Evolutionary conservation across 2,888 invertebrate genomes (phyloP), one percentile per base, ranked within the genome.

Genomic region (Hydrotaea diabolus): DNA sequence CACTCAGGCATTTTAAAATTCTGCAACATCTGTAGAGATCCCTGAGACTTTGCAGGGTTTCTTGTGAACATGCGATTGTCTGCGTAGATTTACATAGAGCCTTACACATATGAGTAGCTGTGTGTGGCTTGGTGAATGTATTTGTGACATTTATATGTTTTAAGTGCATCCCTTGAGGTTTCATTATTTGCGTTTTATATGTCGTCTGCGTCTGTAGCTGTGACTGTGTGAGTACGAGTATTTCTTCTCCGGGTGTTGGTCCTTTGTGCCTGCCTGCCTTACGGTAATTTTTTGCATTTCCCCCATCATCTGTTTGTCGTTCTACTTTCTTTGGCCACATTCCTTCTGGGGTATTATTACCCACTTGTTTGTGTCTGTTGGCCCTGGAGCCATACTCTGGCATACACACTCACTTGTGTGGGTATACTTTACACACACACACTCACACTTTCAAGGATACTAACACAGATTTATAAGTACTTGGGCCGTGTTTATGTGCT

Each of bases 141-240:
- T 73, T 82, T 79, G 85, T 77, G 74, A 79, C 77, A 80, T 85
- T 79, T 82, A 85, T 73, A 85, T 62, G 77, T 23, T 80, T 82
- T 85, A 85, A 85, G 85, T 85, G 82, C 85, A 82, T 85, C 82
- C 82, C 85, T 85, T 79, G 85, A 80, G 85, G 85, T 82, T 85
- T 85, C 62, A 55, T 81, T 85, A 62, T 85, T 77, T 85, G 79
- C 64, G 69, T 80, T 82, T 80, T 74, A 72, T 62, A 74, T 85
- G 77, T 59, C 69, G 55, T 74, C 69, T 82, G 53, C 17, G 26
- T 11, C 46, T 21, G n/a, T 23, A 17, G 62, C 57, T 21, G 13
- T 59, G 36, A 43, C 21, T 9, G 43, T 74, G n/a, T 59, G n/a
- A 13, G 49, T 49, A 13, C 15, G 13, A 43, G 13, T 13, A 43